Conservation (phyloP, 2,888 invertebrate genomes). For the Perdita meconis region DNA sequence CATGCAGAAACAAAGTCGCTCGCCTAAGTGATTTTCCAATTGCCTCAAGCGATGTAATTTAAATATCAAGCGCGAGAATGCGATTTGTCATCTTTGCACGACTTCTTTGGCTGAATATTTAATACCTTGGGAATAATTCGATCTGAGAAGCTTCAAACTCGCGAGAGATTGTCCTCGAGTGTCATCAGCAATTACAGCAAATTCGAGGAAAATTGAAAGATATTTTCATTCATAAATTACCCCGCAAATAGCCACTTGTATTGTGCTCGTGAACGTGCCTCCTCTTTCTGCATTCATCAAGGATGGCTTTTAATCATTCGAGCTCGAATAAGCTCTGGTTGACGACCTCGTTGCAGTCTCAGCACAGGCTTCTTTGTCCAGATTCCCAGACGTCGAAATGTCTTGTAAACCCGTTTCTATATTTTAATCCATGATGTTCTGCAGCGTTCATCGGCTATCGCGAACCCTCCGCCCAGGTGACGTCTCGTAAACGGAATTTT, state of each 20-base stretch:
- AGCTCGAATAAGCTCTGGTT: conserved; percentile 66
- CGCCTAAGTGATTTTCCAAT: no score
- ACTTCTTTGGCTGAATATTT: background rate
- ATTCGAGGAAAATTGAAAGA: background rate
- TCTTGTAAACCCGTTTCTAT: conserved; percentile 39
- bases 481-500: conserved; percentile 1
- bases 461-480: background rate
- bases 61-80: background rate
- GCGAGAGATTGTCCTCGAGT: background rate
- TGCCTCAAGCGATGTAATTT: background rate
- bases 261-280: background rate
- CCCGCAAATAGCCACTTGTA: background rate
- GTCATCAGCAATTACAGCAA: background rate
- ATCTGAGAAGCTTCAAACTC: background rate
- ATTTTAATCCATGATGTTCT: conserved; percentile 47
- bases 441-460: background rate
- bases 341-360: conserved; percentile 73
- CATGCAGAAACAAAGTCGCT: no score
- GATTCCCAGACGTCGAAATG: conserved; percentile 73
- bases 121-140: background rate
- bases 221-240: background rate
- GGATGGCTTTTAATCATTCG: conserved; percentile 67
- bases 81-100: background rate
- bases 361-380: conserved; percentile 74
- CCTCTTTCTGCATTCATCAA: conserved; percentile 5